These are phyloP conservation scores for Anolis carolinensis DNA, from an alignment of 2,113 vertebrate species.

Conservation along the genomic window DNA sequence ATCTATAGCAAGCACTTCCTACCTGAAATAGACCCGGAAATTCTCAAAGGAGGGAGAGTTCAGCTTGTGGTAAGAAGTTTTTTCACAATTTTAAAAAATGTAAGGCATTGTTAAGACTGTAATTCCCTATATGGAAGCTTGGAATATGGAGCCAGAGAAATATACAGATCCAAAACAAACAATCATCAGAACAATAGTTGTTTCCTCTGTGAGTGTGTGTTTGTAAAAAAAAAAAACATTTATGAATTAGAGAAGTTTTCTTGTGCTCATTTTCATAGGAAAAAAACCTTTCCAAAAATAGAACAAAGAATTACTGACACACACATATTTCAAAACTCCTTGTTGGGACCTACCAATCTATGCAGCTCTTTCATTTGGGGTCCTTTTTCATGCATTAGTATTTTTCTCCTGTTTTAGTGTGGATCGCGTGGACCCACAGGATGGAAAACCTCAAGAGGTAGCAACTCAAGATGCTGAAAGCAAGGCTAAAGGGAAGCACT, in stretches of 20 bases:
- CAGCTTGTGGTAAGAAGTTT: conserved; percentile 88
- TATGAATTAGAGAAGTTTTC: too few relatives aligned
- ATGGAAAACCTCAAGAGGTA: not conserved
- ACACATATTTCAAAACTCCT: not conserved
- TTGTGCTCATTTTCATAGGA: too few relatives aligned
- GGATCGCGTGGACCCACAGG: not conserved
- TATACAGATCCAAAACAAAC: not conserved
- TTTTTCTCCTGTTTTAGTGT: not conserved
- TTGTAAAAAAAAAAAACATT: too few relatives aligned
- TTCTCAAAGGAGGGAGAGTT: conserved; percentile 83
- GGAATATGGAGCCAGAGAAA: not conserved
- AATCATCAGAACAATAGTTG: too few relatives aligned
- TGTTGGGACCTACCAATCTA: not conserved
- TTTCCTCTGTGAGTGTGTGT: too few relatives aligned
- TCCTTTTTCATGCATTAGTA: not conserved
- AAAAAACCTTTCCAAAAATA: not conserved
- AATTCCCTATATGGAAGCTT: not conserved
- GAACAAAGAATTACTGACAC: not conserved
- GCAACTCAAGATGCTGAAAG: not conserved
- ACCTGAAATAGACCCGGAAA: conserved; percentile 82
- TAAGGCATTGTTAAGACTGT: not conserved
- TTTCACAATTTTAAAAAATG: not conserved
- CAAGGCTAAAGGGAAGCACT: not conserved
- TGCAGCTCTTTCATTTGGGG: not conserved
- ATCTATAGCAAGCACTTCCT: conserved; percentile 81